Base-by-base conservation (phyloP, 2,888 invertebrate genomes). In the Synergus umbraculus region DNA sequence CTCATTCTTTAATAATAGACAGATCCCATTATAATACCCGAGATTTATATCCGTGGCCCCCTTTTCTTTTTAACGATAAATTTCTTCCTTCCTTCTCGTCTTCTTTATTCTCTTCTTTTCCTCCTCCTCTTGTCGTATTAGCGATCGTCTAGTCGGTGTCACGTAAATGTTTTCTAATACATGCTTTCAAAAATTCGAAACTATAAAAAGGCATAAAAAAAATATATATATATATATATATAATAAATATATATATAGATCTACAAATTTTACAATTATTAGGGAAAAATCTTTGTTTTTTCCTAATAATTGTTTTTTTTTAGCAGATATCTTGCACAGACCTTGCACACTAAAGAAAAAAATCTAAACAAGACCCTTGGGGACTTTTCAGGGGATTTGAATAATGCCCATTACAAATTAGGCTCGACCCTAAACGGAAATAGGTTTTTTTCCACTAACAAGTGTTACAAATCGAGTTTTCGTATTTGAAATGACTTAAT, bases 1-100 rank as follows among this genome's bases (percentile, higher is more conserved):
- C 91, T 92, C 92, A 92, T 92, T 92, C 92, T 91, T 92, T 92
- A 91, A 92, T 92, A 92, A 92, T 92, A 91, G 92, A 92, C 92
- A 91, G 92, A 92, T 92, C 92, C 92, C 91, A 92, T 92, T 92
- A 92, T 92, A 92, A 92, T 92, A 90, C 90, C 88, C 84, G 89
- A 92, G 92, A 92, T 92, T 92, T 92, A 92, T 92, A 91, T 88
- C 87, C 90, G 83, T 88, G 88, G 90, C 88, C 90, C 91, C 91
- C 89, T 90, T 91, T 92, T 90, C 90, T 91, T 91, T 91, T 92
- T 91, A 89, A 89, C 91, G 90, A 92, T 92, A 91, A 92, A 92
- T 92, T 92, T 91, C 87, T 86, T 87, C 87, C 87, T 85, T 86
- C 83, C 78, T 85, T 84, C 85, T 82, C 85, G 83, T 84, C 82